Percentiles rank a stretch among this genome's conserved stretches.
Conservation (phyloP, 2,888 invertebrate species). For the Eristalinus aeneus region DNA sequence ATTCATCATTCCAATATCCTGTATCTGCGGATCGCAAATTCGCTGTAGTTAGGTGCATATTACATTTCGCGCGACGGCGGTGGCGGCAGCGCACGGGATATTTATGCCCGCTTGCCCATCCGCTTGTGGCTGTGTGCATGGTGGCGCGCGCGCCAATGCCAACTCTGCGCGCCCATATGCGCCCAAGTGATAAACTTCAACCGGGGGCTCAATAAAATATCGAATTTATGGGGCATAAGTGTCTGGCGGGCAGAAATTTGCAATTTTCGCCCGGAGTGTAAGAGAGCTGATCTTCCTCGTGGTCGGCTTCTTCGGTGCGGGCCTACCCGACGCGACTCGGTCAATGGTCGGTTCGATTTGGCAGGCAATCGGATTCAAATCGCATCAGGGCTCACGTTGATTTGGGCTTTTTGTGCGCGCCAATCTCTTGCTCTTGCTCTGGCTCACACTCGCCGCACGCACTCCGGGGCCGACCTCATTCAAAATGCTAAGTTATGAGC, state of each 20-base stretch:
- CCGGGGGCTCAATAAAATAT: conserved; percentile 73
- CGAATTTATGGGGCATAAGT: conserved; percentile 74
- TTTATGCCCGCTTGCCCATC: conserved; percentile 59
- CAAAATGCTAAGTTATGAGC: conserved; percentile 71
- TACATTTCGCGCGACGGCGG: conserved; percentile 53
- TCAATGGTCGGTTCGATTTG: conserved; percentile 41
- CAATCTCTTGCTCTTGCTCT: conserved; percentile 9
- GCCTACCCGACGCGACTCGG: conserved; percentile 2
- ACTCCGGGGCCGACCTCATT: conserved; percentile 61
- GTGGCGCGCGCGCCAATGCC: conserved; percentile 57
- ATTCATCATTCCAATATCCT: conserved; percentile 72
- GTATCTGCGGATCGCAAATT: conserved; percentile 38
- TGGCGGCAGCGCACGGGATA: conserved; percentile 57
- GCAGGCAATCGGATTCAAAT: conserved; percentile 63
- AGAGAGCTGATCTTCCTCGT: conserved; percentile 64
- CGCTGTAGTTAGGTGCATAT: conserved; percentile 48
- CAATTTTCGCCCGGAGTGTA: conserved; percentile 72
- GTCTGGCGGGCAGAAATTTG: conserved; percentile 73
- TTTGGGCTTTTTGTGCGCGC: conserved; percentile 42
- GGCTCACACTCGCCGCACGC: background rate
- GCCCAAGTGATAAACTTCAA: conserved; percentile 73
- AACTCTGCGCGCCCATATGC: conserved; percentile 63
- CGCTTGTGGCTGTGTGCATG: conserved; percentile 18
- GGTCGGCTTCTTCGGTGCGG: conserved; percentile 26
- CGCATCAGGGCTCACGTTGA: conserved; percentile 53